Conservation (phyloP, 2,888 invertebrate genomes). For the Andrena chrysosceles region DNA sequence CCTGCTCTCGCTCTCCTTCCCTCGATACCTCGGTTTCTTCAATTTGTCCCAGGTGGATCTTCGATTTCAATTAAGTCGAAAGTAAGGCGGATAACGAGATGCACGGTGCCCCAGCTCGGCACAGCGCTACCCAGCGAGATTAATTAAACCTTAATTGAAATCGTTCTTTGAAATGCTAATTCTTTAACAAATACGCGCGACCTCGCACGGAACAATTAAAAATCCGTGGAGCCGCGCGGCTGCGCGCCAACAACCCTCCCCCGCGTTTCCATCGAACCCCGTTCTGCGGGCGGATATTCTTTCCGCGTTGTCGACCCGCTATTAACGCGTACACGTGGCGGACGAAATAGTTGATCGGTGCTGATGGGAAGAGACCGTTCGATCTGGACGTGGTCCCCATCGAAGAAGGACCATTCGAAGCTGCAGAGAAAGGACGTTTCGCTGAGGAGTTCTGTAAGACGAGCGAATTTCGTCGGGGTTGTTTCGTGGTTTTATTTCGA, state of each 20-base stretch:
- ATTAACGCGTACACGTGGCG: constrained; percentile 26
- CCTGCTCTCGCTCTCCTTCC: background rate
- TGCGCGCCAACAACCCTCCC: background rate
- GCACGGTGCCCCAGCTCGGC: constrained; percentile 36
- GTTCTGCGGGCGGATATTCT: background rate
- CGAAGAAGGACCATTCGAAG: background rate
- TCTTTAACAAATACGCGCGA: constrained; percentile 82
- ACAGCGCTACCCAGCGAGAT: constrained; percentile 79
- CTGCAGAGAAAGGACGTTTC: constrained; percentile 20
- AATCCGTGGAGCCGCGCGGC: constrained; percentile 61
- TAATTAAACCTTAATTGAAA: constrained; percentile 84
- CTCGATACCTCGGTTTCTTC: background rate
- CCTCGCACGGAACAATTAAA: constrained; percentile 74
- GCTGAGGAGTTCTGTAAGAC: constrained; percentile 33
- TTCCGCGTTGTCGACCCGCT: background rate
- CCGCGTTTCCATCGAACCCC: background rate
- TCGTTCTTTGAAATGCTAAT: constrained; percentile 85
- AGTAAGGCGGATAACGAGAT: constrained; percentile 82
- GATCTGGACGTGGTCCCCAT: background rate
- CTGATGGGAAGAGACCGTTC: background rate
- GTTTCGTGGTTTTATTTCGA: constrained; percentile 58
- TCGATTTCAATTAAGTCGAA: constrained; percentile 83
- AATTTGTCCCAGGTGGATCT: constrained; percentile 58
- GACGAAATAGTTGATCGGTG: constrained; percentile 11
- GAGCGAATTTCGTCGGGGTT: constrained; percentile 36